These are phyloP conservation scores for Carassius carassius DNA, from an alignment of 2,113 vertebrate species.

Conservation along the genomic window DNA sequence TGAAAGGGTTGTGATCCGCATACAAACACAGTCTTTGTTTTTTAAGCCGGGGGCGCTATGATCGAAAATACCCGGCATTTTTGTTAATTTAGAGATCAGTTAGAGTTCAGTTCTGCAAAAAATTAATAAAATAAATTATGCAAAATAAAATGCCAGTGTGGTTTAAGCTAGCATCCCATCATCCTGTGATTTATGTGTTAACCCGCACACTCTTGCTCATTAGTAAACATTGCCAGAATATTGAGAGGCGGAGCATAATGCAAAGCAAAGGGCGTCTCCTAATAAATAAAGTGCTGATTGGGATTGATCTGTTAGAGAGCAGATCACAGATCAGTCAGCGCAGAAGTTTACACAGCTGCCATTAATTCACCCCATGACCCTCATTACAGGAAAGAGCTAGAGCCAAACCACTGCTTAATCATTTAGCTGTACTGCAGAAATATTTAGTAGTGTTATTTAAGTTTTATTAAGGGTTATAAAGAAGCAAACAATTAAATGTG, in stretches of 20 bases:
- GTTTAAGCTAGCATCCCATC: slow-evolving; percentile 42
- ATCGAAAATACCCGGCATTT: background rate
- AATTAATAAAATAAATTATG: background rate
- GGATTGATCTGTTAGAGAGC: background rate
- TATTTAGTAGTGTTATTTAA: background rate
- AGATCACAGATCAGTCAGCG: background rate
- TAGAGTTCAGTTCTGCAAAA: background rate
- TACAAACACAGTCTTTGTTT: slow-evolving; percentile 3
- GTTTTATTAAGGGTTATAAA: background rate
- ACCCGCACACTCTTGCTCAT: slow-evolving; percentile 63
- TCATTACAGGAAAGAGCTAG: background rate
- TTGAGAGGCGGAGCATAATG: background rate
- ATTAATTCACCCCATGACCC: slow-evolving; percentile 9
- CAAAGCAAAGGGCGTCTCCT: background rate
- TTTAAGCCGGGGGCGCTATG: background rate
- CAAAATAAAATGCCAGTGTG: slow-evolving; percentile 54
- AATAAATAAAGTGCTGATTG: slow-evolving; percentile 25
- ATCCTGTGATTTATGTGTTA: slow-evolving; percentile 47
- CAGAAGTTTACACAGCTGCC: background rate
- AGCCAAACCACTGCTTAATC: background rate
- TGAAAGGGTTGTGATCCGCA: background rate
- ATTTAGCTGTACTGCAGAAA: too few relatives aligned
- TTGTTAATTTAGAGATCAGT: slow-evolving; percentile 7
- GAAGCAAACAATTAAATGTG: too few relatives aligned
- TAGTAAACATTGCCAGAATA: slow-evolving; percentile 63